Conservation (phyloP, 2,113 vertebrate species). For the Equus quagga region DNA sequence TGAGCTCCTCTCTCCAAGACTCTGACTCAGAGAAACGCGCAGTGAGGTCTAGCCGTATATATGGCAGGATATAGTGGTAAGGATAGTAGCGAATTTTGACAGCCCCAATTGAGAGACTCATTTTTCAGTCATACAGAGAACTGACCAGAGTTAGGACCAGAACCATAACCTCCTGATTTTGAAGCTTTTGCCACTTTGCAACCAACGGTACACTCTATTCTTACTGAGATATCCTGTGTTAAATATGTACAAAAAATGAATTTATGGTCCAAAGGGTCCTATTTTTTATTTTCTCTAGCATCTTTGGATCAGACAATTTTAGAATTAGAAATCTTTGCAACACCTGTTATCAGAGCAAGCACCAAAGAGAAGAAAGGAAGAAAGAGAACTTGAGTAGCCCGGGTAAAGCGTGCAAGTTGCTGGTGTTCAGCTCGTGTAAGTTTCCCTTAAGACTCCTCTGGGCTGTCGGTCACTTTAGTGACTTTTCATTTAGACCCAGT, state of each 20-base stretch:
- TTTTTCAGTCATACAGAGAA: neutral
- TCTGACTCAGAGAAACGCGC: neutral
- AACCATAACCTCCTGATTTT: neutral
- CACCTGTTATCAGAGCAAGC: neutral
- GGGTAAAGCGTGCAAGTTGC: neutral
- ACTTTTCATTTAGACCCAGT: conserved; percentile 3
- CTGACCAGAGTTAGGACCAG: neutral
- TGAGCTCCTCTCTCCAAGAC: neutral
- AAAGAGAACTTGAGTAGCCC: neutral
- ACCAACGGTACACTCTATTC: neutral
- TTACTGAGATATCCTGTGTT: neutral
- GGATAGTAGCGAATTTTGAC: neutral
- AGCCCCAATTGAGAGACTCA: neutral
- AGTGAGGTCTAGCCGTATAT: neutral
- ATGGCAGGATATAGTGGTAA: neutral
- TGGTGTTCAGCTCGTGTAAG: neutral
- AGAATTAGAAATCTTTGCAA: conserved; percentile 30
- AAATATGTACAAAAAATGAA: neutral
- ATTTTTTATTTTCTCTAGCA: conserved; percentile 32
- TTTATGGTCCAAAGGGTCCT: neutral
- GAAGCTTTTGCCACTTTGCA: neutral
- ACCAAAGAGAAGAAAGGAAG: neutral
- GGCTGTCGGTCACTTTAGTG: neutral
- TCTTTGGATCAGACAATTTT: neutral
- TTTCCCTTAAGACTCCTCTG: neutral